Evolutionary conservation across 2,113 vertebrate genomes (phyloP).

Genomic region (Atrichornis clamosus): DNA sequence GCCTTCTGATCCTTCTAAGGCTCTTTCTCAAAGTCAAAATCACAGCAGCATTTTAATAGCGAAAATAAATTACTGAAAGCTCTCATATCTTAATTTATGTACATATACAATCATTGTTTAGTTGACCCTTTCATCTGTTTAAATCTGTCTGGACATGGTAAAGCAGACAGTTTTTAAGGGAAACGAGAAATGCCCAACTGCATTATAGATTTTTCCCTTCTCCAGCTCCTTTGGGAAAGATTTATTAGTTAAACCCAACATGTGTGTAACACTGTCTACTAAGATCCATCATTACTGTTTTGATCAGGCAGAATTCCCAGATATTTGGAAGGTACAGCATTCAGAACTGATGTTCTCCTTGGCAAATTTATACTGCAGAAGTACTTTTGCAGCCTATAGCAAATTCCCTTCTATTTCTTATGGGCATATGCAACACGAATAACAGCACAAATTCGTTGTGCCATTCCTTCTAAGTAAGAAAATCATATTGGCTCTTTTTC

Average conservation of each 20-base stretch:
- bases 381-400: not conserved
- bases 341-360: not conserved
- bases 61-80: not conserved
- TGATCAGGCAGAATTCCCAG: not conserved
- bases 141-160: not conserved
- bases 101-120: not conserved
- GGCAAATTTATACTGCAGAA: not conserved
- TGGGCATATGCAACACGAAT: not conserved
- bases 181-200: not conserved
- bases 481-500: not conserved
- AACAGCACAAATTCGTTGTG: not conserved
- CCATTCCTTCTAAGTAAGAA: not conserved
- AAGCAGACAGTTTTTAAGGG: not conserved
- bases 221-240: not conserved
- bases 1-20: not conserved
- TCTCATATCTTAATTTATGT: not conserved
- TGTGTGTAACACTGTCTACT: not conserved
- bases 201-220: not conserved
- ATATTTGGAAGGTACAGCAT: not conserved
- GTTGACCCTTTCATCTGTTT: not conserved
- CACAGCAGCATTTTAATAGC: not conserved
- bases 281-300: not conserved
- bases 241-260: not conserved
- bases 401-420: not conserved
- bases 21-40: constrained; percentile 2